Evolutionary conservation across 2,888 invertebrate species (phyloP).

Genomic region (Amiota minor): DNA sequence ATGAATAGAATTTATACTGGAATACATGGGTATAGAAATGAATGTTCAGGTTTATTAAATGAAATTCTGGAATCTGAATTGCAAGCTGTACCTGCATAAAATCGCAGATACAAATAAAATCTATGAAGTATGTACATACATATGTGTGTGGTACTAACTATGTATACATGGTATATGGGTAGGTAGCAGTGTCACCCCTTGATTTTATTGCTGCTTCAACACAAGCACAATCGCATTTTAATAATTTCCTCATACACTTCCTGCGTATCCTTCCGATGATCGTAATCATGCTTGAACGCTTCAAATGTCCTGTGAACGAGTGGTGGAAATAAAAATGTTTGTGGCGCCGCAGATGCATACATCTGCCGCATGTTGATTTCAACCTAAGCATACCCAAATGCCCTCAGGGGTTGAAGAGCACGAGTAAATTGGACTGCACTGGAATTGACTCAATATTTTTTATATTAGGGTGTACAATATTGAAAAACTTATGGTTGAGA

Average conservation of each 20-base stretch:
- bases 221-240: background rate
- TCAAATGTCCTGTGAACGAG: constrained; percentile 13
- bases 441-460: constrained; percentile 25
- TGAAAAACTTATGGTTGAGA: background rate
- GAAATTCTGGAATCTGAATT: too few species aligned
- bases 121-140: too few species aligned
- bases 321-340: constrained; percentile 6
- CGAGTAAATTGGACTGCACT: background rate
- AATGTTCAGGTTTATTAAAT: too few species aligned
- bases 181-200: constrained; percentile 5
- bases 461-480: constrained; percentile 11
- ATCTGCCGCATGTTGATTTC: constrained; percentile 24
- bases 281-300: constrained; percentile 16
- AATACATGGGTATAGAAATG: too few species aligned
- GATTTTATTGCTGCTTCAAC: constrained; percentile 1
- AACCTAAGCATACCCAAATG: background rate
- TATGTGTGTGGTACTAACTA: too few species aligned
- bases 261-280: constrained; percentile 7
- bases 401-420: constrained; percentile 8
- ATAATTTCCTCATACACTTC: constrained; percentile 18
- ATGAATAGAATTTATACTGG: too few species aligned
- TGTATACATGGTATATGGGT: too few species aligned
- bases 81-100: too few species aligned
- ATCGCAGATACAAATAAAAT: too few species aligned
- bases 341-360: constrained; percentile 2